Conservation (phyloP, 92 coral and sea anemone genomes). For the Desmophyllum pertusum region DNA sequence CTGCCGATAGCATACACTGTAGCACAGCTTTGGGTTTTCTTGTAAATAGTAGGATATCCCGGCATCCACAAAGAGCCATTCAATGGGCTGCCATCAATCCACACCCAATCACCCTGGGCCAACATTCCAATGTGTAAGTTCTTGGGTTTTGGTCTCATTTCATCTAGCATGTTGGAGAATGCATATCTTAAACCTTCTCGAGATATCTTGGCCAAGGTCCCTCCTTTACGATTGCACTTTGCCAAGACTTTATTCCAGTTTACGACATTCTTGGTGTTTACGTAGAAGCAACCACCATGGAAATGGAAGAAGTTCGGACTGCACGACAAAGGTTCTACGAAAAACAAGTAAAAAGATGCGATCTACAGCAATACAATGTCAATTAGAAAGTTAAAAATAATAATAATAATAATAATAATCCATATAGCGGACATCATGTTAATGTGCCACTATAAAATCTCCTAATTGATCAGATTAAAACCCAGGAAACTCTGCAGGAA, state of each 20-base stretch:
- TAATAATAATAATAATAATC: too few species aligned
- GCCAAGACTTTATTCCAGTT: not conserved
- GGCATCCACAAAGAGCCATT: constrained; percentile 20
- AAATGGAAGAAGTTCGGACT: constrained; percentile 5
- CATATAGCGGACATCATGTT: too few species aligned
- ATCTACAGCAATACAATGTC: not conserved
- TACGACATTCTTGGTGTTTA: not conserved
- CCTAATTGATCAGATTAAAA: too few species aligned
- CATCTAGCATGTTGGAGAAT: constrained; percentile 13
- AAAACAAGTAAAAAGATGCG: not conserved
- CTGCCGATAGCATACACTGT: constrained; percentile 3
- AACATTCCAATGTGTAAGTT: constrained; percentile 9
- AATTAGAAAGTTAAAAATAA: too few species aligned
- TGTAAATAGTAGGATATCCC: not conserved
- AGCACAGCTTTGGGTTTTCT: constrained; percentile 2
- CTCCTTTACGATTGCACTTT: constrained; percentile 6
- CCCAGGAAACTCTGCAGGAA: too few species aligned
- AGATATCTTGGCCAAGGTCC: constrained; percentile 29
- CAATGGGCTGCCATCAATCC: constrained; percentile 17
- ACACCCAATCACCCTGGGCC: not conserved
- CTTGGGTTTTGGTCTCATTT: not conserved
- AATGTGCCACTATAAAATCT: too few species aligned
- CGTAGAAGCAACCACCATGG: constrained; percentile 25
- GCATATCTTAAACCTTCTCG: constrained; percentile 18
- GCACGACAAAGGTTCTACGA: not conserved